phyloP scores from a whole-genome alignment of 2,797 vertebrate genomes.

The Picus viridis region DNA sequence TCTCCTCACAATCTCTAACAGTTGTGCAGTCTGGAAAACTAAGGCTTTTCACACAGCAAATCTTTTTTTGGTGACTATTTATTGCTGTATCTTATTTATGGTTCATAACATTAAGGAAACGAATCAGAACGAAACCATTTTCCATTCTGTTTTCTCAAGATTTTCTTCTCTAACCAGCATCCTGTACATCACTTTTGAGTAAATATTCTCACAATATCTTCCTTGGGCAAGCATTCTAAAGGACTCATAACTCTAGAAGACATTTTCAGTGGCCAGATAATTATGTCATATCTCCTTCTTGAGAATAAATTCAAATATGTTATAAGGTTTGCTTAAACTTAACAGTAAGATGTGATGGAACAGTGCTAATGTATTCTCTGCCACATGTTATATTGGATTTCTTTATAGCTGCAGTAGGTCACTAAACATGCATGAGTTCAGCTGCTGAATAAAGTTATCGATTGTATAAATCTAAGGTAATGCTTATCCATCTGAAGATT shows the following conservation, averaged over 20 bases:
- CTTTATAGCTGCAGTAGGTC: conserved; percentile 1
- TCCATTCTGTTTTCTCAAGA: neutral
- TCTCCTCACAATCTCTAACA: neutral
- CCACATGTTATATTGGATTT: conserved; percentile 32
- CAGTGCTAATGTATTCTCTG: conserved; percentile 15
- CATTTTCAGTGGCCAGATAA: conserved; percentile 21
- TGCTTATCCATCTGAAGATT: conserved; percentile 10
- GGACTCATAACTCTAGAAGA: conserved; percentile 3
- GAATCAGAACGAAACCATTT: neutral
- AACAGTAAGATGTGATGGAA: conserved; percentile 12
- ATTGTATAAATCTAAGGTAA: conserved; percentile 59
- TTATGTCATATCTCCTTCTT: conserved; percentile 16
- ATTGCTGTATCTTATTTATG: neutral
- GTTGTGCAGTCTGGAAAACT: neutral
- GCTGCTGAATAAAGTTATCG: conserved; percentile 13
- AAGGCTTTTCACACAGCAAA: neutral
- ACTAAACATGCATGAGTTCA: conserved; percentile 22
- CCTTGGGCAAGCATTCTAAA: conserved; percentile 17
- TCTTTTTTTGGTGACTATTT: neutral
- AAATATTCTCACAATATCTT: conserved; percentile 22
- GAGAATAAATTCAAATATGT: conserved; percentile 56
- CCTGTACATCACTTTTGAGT: neutral
- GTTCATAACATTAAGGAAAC: neutral
- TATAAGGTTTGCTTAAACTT: conserved; percentile 3
- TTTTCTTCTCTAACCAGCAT: neutral